Base-by-base conservation (phyloP, 2,888 invertebrate genomes). In the Tromatobia lineatoria region DNA sequence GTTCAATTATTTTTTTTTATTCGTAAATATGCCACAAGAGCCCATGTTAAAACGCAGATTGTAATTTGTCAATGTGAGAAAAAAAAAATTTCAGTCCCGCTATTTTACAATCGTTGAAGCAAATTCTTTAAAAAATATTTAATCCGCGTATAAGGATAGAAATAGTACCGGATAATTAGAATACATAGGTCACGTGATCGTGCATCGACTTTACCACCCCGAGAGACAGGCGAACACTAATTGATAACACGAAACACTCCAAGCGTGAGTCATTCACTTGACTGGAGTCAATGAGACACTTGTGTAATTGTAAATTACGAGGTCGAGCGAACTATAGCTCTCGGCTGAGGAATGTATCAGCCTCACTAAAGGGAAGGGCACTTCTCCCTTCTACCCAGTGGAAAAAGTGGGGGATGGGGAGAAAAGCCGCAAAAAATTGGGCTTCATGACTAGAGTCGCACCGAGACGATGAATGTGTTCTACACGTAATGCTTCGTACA, bases 221-320 rank as follows among this genome's bases (percentile, higher is more conserved):
- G 47, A 29, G 34, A 61, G 34, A 50, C 29, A 15, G 50, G 3
- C 64, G 64, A 64, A 47, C 29, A 50, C 47, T 89, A 90, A 91
- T 90, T 90, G 89, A 89, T 88, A 88, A 86, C 88, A 88, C 85
- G 82, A 85, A 87, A 88, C 73, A 82, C 79, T 69, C 45, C 50
- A 47, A 76, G 83, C 83, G 85, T 91, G 91, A 91, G 88, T 92
- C 91, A 92, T 89, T 90, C 90, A 88, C 88, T 90, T 91, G 89
- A 90, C 88, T 75, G 84, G 77, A 88, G 90, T 91, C 90, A 91
- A 91, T 89, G 90, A 89, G 85, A 87, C 88, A 88, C 88, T 89
- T 88, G 90, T 88, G 86, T 88, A 88, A 90, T 89, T 88, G 88
- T 85, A 77, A 90, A 89, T 90, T 89, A 88, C 83, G 86, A 85